Evolutionary conservation across 2,888 invertebrate genomes (phyloP).

Genomic region (Drosophila algonquin): DNA sequence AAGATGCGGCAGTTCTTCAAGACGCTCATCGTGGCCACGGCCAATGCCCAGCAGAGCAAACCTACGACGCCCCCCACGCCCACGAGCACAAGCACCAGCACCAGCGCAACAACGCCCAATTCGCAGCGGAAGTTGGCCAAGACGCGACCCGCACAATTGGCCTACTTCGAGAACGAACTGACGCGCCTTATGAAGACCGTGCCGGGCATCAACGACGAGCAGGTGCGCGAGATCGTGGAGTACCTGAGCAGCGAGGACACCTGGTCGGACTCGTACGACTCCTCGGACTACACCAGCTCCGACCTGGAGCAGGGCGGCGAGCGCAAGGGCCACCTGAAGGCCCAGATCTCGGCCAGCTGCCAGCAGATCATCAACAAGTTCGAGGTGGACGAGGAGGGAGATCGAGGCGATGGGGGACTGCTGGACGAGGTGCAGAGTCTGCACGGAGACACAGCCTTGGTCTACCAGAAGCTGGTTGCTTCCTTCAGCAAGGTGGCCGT

Average conservation of each 20-base stretch:
- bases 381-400: constrained; percentile 87
- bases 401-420: constrained; percentile 85
- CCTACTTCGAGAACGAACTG: constrained; percentile 95
- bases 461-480: constrained; percentile 93
- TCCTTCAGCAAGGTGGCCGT: constrained; percentile 91
- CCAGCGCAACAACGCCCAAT: constrained; percentile 44
- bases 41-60: constrained; percentile 84
- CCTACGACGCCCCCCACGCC: constrained; percentile 82
- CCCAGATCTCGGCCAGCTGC: constrained; percentile 94
- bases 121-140: constrained; percentile 70
- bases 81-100: constrained; percentile 64
- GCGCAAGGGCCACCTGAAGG: constrained; percentile 89
- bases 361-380: constrained; percentile 95
- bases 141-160: constrained; percentile 92
- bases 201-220: constrained; percentile 94
- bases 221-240: constrained; percentile 95
- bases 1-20: constrained; percentile 97
- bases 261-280: constrained; percentile 97
- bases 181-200: constrained; percentile 96
- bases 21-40: constrained; percentile 90
- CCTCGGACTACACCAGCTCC: constrained; percentile 95
- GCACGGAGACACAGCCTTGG: constrained; percentile 92
- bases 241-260: constrained; percentile 96
- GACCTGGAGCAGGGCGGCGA: constrained; percentile 88
- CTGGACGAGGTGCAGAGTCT: constrained; percentile 85